A percentile compares a stretch with the other conserved stretches of the same genome.
These are phyloP conservation scores for Agonopterix subpropinquella DNA, from an alignment of 2,888 invertebrate genomes.

Conservation along the genomic window DNA sequence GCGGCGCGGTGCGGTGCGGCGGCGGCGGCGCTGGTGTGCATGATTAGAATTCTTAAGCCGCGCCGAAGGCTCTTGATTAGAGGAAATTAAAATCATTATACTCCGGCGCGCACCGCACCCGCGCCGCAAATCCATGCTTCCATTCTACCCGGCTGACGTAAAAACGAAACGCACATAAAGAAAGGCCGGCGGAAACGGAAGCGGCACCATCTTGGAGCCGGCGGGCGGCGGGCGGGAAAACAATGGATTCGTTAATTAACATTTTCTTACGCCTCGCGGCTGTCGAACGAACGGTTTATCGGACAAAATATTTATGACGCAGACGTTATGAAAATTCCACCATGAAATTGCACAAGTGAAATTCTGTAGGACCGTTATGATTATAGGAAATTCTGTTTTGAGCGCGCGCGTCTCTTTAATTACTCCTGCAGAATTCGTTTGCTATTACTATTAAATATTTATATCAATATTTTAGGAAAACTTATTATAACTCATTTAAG, in stretches of 20 bases:
- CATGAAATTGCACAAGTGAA: conserved; percentile 55
- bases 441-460: neutral
- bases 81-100: conserved; percentile 77
- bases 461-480: no score
- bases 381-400: conserved; percentile 24
- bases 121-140: conserved; percentile 43
- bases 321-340: conserved; percentile 64
- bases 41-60: conserved; percentile 75
- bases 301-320: conserved; percentile 75
- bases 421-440: conserved; percentile 5
- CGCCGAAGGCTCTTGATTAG: conserved; percentile 74
- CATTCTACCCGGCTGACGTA: conserved; percentile 56
- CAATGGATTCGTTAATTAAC: conserved; percentile 87
- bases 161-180: conserved; percentile 75
- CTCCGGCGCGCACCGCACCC: conserved; percentile 53
- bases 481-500: no score
- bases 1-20: conserved; percentile 23
- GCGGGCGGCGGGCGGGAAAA: conserved; percentile 79
- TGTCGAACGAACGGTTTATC: conserved; percentile 76
- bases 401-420: conserved; percentile 18
- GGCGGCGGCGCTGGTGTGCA: conserved; percentile 34
- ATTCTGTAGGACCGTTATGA: conserved; percentile 34
- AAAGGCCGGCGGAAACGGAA: conserved; percentile 73
- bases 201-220: conserved; percentile 77
- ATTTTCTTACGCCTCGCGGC: conserved; percentile 81